Evolutionary conservation across 1,140 invertebrate genomes (phyloP).

Genomic region (Listronotus oregonensis): DNA sequence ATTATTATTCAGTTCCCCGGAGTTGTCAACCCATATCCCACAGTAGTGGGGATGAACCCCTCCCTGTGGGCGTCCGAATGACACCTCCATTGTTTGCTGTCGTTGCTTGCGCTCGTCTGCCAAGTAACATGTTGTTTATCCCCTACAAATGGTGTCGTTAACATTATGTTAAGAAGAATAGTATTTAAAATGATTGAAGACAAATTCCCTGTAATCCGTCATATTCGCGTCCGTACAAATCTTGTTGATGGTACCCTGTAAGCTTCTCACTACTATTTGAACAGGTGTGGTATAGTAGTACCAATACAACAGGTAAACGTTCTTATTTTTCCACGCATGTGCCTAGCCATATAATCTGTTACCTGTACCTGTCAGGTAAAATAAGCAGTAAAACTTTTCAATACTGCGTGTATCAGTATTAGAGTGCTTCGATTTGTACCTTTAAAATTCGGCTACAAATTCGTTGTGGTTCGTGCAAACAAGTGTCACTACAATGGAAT

Average conservation of each 20-base stretch:
- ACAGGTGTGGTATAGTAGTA: slow-evolving; percentile 17
- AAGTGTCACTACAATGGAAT: slow-evolving; percentile 9
- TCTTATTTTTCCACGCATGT: slow-evolving; percentile 41
- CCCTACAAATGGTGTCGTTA: too few relatives aligned
- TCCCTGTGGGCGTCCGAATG: too few relatives aligned
- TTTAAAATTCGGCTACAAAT: slow-evolving; percentile 18
- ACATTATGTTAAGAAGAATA: too few relatives aligned
- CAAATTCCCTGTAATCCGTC: too few relatives aligned
- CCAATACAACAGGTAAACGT: slow-evolving; percentile 41
- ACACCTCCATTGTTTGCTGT: too few relatives aligned
- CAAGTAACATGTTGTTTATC: too few relatives aligned
- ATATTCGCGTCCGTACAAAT: not conserved
- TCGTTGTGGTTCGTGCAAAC: not conserved
- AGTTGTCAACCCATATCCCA: too few relatives aligned
- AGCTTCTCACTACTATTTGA: slow-evolving; percentile 10
- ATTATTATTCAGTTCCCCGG: too few relatives aligned
- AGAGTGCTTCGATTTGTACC: slow-evolving; percentile 33
- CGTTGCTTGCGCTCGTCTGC: too few relatives aligned
- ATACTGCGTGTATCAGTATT: slow-evolving; percentile 23
- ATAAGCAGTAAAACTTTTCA: slow-evolving; percentile 37
- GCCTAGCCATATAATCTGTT: slow-evolving; percentile 34
- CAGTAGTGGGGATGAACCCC: too few relatives aligned
- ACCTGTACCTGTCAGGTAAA: slow-evolving; percentile 42
- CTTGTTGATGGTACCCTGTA: not conserved
- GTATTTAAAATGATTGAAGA: too few relatives aligned